Evolutionary conservation across 2,113 vertebrate species (phyloP).

Genomic region (Edolisoma coerulescens): DNA sequence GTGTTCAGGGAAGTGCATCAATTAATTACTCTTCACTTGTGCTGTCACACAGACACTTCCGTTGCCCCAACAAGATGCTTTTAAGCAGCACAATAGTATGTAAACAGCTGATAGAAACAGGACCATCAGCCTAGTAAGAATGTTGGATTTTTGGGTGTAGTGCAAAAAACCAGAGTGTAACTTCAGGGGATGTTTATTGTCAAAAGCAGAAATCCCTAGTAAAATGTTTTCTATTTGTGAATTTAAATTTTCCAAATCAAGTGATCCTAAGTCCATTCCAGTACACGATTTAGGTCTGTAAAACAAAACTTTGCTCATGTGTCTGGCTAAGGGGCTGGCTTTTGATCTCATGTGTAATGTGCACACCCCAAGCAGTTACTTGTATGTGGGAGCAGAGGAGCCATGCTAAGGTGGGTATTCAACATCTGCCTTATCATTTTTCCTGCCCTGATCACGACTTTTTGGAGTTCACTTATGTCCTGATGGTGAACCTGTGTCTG

Average conservation of each 20-base stretch:
- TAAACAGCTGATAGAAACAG: not conserved
- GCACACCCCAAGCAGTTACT: not conserved
- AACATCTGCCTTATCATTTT: not conserved
- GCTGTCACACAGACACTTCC: not conserved
- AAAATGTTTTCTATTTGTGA: not conserved
- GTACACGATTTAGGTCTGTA: not conserved
- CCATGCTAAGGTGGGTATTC: not conserved
- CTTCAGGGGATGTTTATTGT: not conserved
- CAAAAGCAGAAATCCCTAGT: not conserved
- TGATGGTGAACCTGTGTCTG: not conserved
- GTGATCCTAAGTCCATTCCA: not conserved
- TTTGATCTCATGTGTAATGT: not conserved
- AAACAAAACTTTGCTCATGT: not conserved
- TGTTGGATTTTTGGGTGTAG: not conserved
- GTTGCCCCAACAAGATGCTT: not conserved
- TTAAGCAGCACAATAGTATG: not conserved
- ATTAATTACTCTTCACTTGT: not conserved
- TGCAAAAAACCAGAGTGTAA: not conserved
- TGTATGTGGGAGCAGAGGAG: not conserved
- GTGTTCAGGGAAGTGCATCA: not conserved
- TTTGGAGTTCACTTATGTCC: not conserved
- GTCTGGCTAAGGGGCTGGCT: not conserved
- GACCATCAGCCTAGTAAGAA: not conserved
- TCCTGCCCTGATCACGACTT: not conserved
- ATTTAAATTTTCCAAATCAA: not conserved